A percentile compares a stretch with the other conserved stretches of the same genome.
Evolutionary conservation across 2,113 vertebrate genomes (phyloP).

Genomic region (Lycaon pictus): DNA sequence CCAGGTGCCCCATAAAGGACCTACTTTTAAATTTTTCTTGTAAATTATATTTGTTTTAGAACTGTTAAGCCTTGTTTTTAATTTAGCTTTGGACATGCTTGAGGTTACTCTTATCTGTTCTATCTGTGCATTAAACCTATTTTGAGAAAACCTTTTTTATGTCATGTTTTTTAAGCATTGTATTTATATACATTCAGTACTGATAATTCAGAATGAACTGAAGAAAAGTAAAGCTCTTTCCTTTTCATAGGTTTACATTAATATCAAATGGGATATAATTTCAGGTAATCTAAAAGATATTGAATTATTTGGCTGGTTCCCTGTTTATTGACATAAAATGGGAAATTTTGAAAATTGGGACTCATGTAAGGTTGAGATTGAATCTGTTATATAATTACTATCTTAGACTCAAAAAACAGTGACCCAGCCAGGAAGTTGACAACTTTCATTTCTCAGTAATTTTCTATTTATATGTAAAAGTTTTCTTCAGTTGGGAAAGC

Average conservation of each 20-base stretch:
- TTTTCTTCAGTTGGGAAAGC: constrained; percentile 21
- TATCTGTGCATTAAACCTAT: background rate
- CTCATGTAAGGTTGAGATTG: constrained; percentile 28
- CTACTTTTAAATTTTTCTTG: background rate
- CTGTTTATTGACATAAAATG: constrained; percentile 30
- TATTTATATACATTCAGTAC: background rate
- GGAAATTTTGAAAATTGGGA: background rate
- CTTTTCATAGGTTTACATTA: constrained; percentile 2
- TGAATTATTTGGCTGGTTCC: background rate
- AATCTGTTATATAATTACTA: constrained; percentile 7
- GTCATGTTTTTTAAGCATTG: background rate
- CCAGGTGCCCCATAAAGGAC: background rate
- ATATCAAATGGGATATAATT: background rate
- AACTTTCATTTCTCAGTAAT: constrained; percentile 18
- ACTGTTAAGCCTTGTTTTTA: constrained; percentile 24
- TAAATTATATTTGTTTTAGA: constrained; percentile 32
- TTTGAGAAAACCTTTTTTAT: constrained; percentile 40
- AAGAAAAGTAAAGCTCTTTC: constrained; percentile 2
- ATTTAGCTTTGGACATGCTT: background rate
- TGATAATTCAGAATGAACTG: constrained; percentile 11
- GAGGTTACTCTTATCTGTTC: constrained; percentile 19
- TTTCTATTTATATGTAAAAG: background rate
- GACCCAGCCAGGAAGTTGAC: background rate
- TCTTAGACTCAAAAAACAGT: constrained; percentile 18
- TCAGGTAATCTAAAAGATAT: constrained; percentile 23